Conservation (phyloP, 2,113 vertebrate species). For the Buteo buteo region DNA sequence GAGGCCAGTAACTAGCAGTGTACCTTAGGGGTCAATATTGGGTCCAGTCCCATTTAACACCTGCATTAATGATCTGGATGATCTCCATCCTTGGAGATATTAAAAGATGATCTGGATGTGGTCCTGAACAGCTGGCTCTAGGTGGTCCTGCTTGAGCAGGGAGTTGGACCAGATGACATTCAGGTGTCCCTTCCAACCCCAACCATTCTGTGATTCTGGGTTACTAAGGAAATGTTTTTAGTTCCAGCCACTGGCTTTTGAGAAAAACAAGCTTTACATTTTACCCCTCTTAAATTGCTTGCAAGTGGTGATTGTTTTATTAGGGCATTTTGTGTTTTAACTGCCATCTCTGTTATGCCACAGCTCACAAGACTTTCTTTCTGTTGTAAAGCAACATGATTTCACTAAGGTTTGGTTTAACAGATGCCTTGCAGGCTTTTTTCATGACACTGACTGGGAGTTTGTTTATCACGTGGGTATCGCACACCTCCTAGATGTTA, state of each 20-base stretch:
- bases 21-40: background rate
- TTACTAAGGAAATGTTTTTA: background rate
- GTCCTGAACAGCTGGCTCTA: background rate
- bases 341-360: background rate
- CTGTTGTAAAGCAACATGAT: background rate
- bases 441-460: background rate
- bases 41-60: background rate
- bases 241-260: background rate
- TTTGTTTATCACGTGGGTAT: background rate
- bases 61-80: background rate
- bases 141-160: background rate
- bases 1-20: background rate
- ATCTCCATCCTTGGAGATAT: background rate
- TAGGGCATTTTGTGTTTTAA: background rate
- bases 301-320: background rate
- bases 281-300: background rate
- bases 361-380: background rate
- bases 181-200: background rate
- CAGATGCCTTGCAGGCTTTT: background rate
- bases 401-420: background rate
- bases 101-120: background rate
- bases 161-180: background rate
- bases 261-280: background rate
- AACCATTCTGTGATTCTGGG: background rate
- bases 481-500: background rate